Base-by-base conservation (phyloP, 2,113 vertebrate genomes). In the Numida meleagris region DNA sequence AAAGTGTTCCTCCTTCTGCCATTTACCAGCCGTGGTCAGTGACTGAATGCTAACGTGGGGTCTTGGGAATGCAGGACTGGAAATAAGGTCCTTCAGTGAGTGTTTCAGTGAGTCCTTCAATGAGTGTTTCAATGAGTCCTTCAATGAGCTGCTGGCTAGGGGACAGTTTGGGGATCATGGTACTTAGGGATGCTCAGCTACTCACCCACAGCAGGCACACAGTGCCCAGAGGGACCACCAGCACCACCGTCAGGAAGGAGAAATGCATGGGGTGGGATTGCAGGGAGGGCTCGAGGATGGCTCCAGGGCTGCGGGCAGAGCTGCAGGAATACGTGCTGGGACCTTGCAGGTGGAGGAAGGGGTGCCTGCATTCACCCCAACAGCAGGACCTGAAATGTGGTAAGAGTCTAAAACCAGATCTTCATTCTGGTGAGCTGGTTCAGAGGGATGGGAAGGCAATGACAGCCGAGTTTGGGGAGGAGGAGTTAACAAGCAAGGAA, bases 311-410 rank as follows among this genome's bases (percentile, higher is more conserved):
- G 55, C 18, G 27, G 67, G 21, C 5, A 9, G 38, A 46, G 62
- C 11, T 25, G 14, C 6, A 0, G 65, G 57, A 42, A 20, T 0
- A 4, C 57, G 17, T 78, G 2, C 8, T 2, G 0, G 50, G 76
- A 34, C 38, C 29, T 48, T 4, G 15, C 27, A 59, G n/a, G 17
- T 1, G 1, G 43, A 29, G 43, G 5, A 8, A 29, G 0, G 10
- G 0, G 25, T 36, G 58, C 33, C 34, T 33, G 17, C 55, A n/a
- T 57, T 42, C 29, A 9, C 27, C 38, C 62, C 12, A 19, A 6
- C 40, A 16, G 20, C 43, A 3, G 50, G 17, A 55, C 38, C 27
- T 3, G 1, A 27, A 34, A 25, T 15, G 17, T 14, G 58, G 34
- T 21, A 34, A 43, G 17, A 53, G 27, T 29, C 51, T 31, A 53